Base-by-base conservation (phyloP, 2,797 vertebrate genomes). In the Pagetopsis macropterus region DNA sequence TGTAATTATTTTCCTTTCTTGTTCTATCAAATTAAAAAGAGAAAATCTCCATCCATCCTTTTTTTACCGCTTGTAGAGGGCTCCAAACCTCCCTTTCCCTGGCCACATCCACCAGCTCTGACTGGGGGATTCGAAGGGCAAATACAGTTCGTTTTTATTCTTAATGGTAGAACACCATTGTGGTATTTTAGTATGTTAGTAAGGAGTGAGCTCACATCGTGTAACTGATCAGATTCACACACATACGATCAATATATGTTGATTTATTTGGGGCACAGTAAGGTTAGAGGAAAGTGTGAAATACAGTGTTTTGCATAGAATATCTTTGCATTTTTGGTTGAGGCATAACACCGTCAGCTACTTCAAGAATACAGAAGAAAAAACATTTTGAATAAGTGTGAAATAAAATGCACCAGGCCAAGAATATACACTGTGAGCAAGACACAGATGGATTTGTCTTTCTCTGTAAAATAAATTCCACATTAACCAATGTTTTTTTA, bases 241-340 rank as follows among this genome's bases (percentile, higher is more conserved):
- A 68, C 44, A 41, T 54, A 37, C 52, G 50, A 72, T 70, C 65
- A 70, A 80, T 76, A 84, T 70, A 75, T 68, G 37, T 58, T 75
- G 51, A 87, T 95, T 95, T 94, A 93, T 91, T 92, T 80, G 50
- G 91, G 76, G 86, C 82, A 85, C 79, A 92, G 79, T 88, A 87
- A 76, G 72, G 87, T 88, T 85, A 78, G 49, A 87, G 72, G 65
- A 89, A 87, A 88, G 82, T 83, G 78, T 89, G 69, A 90, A 64
- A 78, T 65, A 87, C 41, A 43, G 51, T 57, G 81, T 69, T 84
- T 92, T 95, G 93, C 84, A 93, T 92, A 89, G 83, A 83, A 75
- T 84, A 72, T 75, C 65, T 69, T 76, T 84, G 70, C 70, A 88
- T 72, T 80, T 75, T 79, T 78, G 78, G 77, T 83, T 60, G 69